Evolutionary conservation across 1,140 invertebrate genomes (phyloP).

Genomic region (Bombyx mori): DNA sequence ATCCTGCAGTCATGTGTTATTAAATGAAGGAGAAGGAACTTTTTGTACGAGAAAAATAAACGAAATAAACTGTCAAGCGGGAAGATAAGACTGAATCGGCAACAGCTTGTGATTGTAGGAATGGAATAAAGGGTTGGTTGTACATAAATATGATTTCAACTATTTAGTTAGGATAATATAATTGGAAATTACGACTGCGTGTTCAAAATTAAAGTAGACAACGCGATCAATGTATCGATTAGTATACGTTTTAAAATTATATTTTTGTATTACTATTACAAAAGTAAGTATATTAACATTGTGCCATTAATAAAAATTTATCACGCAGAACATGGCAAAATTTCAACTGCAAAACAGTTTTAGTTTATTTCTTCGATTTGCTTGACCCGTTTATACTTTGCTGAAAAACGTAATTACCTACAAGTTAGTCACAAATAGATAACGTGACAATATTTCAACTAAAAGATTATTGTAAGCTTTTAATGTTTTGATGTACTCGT

Average conservation of each 20-base stretch:
- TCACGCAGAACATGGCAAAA: neutral
- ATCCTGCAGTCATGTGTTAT: too few species aligned
- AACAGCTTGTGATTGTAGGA: slow-evolving; percentile 57
- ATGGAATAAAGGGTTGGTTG: slow-evolving; percentile 36
- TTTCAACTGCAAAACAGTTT: neutral
- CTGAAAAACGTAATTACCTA: too few species aligned
- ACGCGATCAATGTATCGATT: slow-evolving; percentile 13
- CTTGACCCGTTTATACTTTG: too few species aligned
- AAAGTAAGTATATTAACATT: neutral
- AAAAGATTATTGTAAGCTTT: too few species aligned
- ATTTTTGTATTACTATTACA: slow-evolving; percentile 42
- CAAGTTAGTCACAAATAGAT: too few species aligned
- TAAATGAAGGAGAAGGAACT: too few species aligned
- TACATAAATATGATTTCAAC: slow-evolving; percentile 19
- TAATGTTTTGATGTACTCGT: too few species aligned
- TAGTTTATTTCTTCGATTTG: too few species aligned
- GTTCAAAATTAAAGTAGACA: slow-evolving; percentile 41
- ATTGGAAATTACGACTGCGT: slow-evolving; percentile 36
- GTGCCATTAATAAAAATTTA: neutral
- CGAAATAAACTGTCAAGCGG: neutral
- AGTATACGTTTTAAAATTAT: slow-evolving; percentile 47
- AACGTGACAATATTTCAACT: too few species aligned
- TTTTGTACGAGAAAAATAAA: too few species aligned
- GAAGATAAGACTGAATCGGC: slow-evolving; percentile 58
- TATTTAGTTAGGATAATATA: slow-evolving; percentile 24